Base-by-base conservation (phyloP, 2,888 invertebrate genomes). In the Leuctra nigra region DNA sequence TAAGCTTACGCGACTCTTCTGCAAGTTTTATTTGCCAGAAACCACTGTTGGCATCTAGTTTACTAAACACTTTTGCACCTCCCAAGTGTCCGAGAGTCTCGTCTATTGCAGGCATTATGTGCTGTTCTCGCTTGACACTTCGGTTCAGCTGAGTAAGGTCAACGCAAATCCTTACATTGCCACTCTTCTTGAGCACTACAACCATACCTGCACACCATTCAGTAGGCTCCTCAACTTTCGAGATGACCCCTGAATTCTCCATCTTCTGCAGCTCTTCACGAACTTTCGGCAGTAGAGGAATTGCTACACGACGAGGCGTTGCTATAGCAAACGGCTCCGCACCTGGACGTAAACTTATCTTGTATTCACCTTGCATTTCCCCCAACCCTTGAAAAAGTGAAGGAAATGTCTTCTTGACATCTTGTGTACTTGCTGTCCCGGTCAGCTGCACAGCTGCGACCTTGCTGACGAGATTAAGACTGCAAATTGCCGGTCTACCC, bases 161-260 rank as follows among this genome's bases (percentile, higher is more conserved):
- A 4, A 63, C 58, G 53, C 67, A 68, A n/a, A 67, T 23, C 4
- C 66, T 38, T n/a, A 68, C 54, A 16, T 46, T 58, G 14, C 59
- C 62, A 29, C 56, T 58, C 1, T 54, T 50, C 59, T 68, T 68
- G 2, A 62, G 63, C 0, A 66, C 68, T 2, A 66, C 63, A 1
- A 71, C 70, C 56, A 70, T 67, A 1, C 66, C 66, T 13, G 67
- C 64, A 55, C 68, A 69, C 68, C 68, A 70, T 1, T 64, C 66
- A 62, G 54, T 69, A 1, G 66, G 65, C 56, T 61, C 57, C 13
- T 66, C 62, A 1, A 70, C 66, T 3, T 62, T 53, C 35, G 61
- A 61, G 46, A 70, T 68, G 3, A 70, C 64, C 1, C 60, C 64
- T 36, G 61, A 22, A 13, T 57, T 50, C 48, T 61, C 56, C 63